phyloP scores from a whole-genome alignment of 2,888 invertebrate species.

The Stratiomys singularior region DNA sequence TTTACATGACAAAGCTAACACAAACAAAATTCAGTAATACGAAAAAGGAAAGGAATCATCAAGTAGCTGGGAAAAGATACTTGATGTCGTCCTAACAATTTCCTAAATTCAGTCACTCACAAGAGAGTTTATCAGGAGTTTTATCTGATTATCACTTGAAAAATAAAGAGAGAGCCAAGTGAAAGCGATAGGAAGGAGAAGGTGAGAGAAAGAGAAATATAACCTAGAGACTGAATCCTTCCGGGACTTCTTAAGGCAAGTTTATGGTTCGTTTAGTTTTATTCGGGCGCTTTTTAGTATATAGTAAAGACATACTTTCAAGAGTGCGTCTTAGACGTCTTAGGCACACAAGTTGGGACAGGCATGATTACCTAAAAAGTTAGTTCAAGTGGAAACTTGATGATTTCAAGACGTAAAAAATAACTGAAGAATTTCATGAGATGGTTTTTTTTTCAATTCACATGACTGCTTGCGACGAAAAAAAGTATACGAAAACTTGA shows the following conservation, averaged over 20 bases:
- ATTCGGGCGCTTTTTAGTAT: slow-evolving; percentile 17
- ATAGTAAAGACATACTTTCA: not conserved
- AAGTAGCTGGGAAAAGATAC: not conserved
- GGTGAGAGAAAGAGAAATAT: not conserved
- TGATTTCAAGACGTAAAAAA: not conserved
- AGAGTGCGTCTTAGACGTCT: not conserved
- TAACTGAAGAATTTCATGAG: not conserved
- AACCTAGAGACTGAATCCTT: slow-evolving; percentile 1
- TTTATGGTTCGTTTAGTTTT: slow-evolving; percentile 38
- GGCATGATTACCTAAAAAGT: slow-evolving; percentile 33
- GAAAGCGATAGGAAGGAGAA: too few relatives aligned
- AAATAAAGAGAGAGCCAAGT: too few relatives aligned
- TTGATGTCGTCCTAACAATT: slow-evolving; percentile 20
- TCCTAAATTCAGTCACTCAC: slow-evolving; percentile 28
- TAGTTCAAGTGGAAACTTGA: slow-evolving; percentile 17
- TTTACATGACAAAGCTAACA: too few relatives aligned
- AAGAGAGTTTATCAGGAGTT: slow-evolving; percentile 26
- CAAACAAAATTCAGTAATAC: too few relatives aligned
- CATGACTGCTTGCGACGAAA: not conserved
- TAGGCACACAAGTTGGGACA: not conserved
- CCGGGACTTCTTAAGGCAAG: slow-evolving; percentile 31
- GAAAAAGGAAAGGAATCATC: not conserved
- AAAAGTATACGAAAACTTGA: not conserved
- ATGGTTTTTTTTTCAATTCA: not conserved
- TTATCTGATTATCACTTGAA: slow-evolving; percentile 27